Base-by-base conservation (phyloP, 2,888 invertebrate genomes). In the Dryobotodes eremita region DNA sequence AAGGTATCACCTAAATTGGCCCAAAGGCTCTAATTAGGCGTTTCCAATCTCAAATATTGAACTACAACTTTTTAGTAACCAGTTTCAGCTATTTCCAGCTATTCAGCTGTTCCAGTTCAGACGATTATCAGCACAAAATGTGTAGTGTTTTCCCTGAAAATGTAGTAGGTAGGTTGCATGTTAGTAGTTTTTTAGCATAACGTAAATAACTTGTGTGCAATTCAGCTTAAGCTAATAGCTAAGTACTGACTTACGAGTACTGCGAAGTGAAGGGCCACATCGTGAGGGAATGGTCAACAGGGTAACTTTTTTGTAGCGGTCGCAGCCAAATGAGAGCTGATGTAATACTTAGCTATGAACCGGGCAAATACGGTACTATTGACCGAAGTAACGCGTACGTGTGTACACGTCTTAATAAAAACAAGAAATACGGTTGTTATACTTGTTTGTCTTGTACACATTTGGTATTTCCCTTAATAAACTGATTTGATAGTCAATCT, bases 401-500 rank as follows among this genome's bases (percentile, higher is more conserved):
- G 31, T 42, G 48, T 69, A 46, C n/a, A 62, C 8, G 13, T 57
- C n/a, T 20, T 57, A 57, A 83, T 46, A 77, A 71, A 65, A 83
- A 71, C 71, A 46, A 65, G 62, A 86, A 86, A 61, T 77, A 75
- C 71, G 36, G 86, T 57, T 83, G 62, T 64, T 42, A 50, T 26
- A 36, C 86, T 66, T 71, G 53, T 76, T 72, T 73, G 17, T 59
- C 64, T 53, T 64, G 31, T 57, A 71, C 23, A 42, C 53, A 75
- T 75, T 76, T 31, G 61, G 31, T 59, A 72, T 73, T 74, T 75
- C 71, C 74, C 65, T n/a, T 75, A 68, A 71, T 59, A 83, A 79
- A 72, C n/a, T 64, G 26, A 62, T 75, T 84, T 86, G 46, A 76
- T 68, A 86, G 48, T 84, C 53, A 75, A 78, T 83, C n/a, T 62